Conservation (phyloP, 2,113 vertebrate genomes). For the Microtus oregoni region DNA sequence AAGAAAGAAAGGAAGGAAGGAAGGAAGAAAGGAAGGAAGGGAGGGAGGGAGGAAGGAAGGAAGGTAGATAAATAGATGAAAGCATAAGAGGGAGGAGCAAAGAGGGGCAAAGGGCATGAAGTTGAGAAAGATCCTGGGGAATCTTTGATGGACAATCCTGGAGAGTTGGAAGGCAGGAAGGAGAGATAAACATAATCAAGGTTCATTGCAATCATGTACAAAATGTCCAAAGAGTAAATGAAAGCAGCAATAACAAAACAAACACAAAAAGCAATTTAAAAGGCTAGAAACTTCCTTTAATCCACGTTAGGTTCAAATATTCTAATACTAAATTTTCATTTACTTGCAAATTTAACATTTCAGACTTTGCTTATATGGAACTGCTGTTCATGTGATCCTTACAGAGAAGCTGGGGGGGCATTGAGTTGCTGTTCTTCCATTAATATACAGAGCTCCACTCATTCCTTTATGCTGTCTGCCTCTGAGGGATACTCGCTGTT, state of each 20-base stretch:
- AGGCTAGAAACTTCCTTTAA: not conserved
- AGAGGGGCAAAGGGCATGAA: too few relatives aligned
- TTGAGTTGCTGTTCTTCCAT: not conserved
- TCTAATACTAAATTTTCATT: not conserved
- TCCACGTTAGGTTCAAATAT: not conserved
- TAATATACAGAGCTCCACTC: not conserved
- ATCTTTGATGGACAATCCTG: not conserved
- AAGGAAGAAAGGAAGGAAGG: not conserved
- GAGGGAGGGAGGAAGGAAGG: too few relatives aligned
- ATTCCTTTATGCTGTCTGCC: not conserved
- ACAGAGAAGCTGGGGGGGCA: not conserved
- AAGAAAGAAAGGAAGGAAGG: too few relatives aligned
- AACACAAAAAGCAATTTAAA: not conserved
- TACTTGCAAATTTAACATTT: not conserved
- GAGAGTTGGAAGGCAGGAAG: too few relatives aligned
- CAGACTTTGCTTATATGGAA: not conserved
- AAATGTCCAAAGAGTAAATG: not conserved
- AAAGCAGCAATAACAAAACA: not conserved
- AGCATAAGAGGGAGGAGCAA: not conserved
- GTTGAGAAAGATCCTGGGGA: not conserved
- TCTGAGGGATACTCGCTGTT: not conserved
- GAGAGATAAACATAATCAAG: not conserved
- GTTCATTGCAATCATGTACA: not conserved
- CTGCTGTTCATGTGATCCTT: not conserved
- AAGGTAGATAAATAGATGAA: too few relatives aligned